A percentile compares a stretch with the other conserved stretches of the same genome.
Conservation (phyloP, 2,797 vertebrate genomes). For the Thripadectes ignobilis region DNA sequence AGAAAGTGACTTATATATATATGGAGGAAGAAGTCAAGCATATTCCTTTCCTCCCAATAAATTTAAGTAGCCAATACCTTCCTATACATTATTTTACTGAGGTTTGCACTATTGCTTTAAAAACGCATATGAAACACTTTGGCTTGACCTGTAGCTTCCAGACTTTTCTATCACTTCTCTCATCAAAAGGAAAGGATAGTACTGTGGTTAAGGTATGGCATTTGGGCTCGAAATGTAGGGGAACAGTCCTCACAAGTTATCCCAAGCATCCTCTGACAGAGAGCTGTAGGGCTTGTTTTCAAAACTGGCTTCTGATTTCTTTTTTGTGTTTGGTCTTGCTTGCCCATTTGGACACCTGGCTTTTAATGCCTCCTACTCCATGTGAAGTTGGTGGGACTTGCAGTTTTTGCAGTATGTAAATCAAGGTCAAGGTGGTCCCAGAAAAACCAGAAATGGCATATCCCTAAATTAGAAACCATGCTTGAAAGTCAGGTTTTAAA, state of each 20-base stretch:
- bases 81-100: background rate
- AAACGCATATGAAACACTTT: background rate
- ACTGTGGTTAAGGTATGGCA: background rate
- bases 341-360: background rate
- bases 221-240: background rate
- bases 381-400: background rate
- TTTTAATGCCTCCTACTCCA: background rate
- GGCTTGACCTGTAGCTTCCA: background rate
- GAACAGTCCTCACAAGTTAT: background rate
- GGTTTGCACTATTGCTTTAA: background rate
- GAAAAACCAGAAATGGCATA: background rate
- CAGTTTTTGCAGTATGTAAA: background rate
- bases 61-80: background rate
- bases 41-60: background rate
- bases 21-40: background rate
- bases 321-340: background rate
- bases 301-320: background rate
- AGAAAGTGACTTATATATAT: background rate
- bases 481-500: slow-evolving; percentile 6
- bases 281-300: background rate
- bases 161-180: background rate
- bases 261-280: background rate
- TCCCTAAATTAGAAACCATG: background rate
- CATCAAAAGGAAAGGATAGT: background rate
- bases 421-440: background rate